Conservation (phyloP, 2,797 vertebrate species). For the Sebastolobus altivelis region DNA sequence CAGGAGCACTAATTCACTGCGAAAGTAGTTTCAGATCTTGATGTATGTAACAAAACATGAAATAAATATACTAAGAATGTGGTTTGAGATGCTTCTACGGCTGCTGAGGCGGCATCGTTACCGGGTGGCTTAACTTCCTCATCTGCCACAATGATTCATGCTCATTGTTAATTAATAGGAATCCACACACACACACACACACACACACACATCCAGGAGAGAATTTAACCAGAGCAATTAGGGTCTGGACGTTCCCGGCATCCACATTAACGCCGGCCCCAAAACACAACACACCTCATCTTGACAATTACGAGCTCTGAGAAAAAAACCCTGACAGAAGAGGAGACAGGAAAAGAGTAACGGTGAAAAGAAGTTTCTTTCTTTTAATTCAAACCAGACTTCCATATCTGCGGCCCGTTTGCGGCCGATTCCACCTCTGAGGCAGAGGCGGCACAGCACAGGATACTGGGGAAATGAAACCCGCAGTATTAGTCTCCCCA, state of each 20-base stretch:
- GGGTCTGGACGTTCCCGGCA: constrained; percentile 58
- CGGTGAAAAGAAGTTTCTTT: constrained; percentile 80
- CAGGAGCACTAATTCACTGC: background rate
- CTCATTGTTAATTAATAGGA: constrained; percentile 63
- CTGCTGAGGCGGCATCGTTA: constrained; percentile 50
- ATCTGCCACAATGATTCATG: constrained; percentile 51
- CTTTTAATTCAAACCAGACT: constrained; percentile 92
- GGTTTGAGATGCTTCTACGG: constrained; percentile 22
- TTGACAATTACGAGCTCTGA: constrained; percentile 73
- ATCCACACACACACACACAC: constrained; percentile 6
- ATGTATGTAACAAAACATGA: constrained; percentile 3
- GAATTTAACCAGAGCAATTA: constrained; percentile 67
- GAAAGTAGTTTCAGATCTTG: background rate
- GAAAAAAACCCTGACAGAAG: constrained; percentile 43
- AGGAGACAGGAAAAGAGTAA: constrained; percentile 65
- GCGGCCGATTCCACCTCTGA: constrained; percentile 70
- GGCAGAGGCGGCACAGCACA: constrained; percentile 86
- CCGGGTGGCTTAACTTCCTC: constrained; percentile 56
- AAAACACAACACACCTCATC: constrained; percentile 68
- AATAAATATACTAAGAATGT: constrained; percentile 6
- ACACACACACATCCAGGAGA: constrained; percentile 13
- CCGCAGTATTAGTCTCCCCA: constrained; percentile 90
- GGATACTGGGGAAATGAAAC: constrained; percentile 91
- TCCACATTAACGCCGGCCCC: constrained; percentile 61
- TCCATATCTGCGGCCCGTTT: constrained; percentile 80